Conservation (phyloP, 2,113 vertebrate genomes). For the Archilochus colubris region DNA sequence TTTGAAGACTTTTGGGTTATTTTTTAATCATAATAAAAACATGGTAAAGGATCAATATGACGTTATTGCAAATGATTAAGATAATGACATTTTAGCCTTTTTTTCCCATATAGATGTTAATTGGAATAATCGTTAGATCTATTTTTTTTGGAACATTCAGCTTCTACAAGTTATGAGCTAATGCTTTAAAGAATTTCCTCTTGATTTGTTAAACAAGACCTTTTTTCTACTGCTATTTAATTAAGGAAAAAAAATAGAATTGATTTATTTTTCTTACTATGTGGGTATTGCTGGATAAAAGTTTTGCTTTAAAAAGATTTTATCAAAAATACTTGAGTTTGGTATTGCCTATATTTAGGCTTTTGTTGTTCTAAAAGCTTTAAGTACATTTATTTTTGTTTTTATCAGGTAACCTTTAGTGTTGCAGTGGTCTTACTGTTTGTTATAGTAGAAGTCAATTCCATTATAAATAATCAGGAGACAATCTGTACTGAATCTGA, state of each 20-base stretch:
- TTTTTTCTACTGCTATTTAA: slow-evolving; percentile 18
- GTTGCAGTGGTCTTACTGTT: neutral
- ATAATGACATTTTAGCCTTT: neutral
- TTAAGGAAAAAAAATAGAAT: neutral
- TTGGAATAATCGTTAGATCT: neutral
- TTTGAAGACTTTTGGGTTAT: neutral
- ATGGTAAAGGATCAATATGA: neutral
- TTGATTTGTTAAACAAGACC: slow-evolving; percentile 8
- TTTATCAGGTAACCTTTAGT: neutral
- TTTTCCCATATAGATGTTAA: neutral
- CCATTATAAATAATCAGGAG: neutral
- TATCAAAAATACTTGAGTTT: neutral
- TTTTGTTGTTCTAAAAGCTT: neutral
- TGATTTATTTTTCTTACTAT: neutral
- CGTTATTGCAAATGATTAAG: neutral
- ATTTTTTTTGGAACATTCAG: neutral
- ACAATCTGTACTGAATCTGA: neutral
- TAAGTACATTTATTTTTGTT: neutral
- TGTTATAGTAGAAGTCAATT: neutral
- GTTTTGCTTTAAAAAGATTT: neutral
- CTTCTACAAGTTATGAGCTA: slow-evolving; percentile 54
- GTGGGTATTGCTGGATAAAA: neutral
- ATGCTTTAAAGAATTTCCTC: slow-evolving; percentile 49
- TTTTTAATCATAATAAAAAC: neutral
- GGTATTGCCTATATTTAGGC: neutral